Evolutionary conservation across 1,140 invertebrate species (phyloP).

Genomic region (Colletes gigas): DNA sequence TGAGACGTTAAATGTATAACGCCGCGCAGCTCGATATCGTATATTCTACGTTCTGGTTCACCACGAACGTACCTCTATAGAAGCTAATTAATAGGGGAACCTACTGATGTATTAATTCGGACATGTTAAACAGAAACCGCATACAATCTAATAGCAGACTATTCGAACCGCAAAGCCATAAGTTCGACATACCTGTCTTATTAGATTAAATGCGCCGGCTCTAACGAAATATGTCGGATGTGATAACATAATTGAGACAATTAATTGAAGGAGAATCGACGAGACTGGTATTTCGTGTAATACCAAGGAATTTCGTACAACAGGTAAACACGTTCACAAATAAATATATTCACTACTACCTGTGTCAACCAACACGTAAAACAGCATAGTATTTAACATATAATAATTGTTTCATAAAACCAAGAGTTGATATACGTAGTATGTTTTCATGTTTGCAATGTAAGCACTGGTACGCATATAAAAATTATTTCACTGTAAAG

Average conservation of each 20-base stretch:
- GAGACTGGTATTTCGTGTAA: not conserved
- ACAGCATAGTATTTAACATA: too few relatives aligned
- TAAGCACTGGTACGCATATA: too few relatives aligned
- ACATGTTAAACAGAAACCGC: conserved; percentile 47
- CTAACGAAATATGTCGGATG: not conserved
- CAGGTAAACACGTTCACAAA: too few relatives aligned
- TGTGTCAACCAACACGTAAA: too few relatives aligned
- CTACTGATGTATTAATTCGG: conserved; percentile 50
- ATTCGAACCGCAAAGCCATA: conserved; percentile 30
- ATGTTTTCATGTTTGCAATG: too few relatives aligned
- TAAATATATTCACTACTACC: not conserved
- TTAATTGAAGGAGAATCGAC: conserved; percentile 6
- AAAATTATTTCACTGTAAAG: too few relatives aligned
- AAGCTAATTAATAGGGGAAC: conserved; percentile 50
- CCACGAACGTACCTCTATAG: conserved; percentile 31
- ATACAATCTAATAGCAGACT: conserved; percentile 36
- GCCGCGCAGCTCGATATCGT: conserved; percentile 26
- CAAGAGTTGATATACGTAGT: too few relatives aligned
- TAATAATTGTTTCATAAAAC: too few relatives aligned
- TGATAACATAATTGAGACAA: not conserved
- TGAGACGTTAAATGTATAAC: conserved; percentile 45
- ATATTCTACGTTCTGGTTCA: conserved; percentile 36
- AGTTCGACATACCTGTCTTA: conserved; percentile 27
- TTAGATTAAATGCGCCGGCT: conserved; percentile 27
- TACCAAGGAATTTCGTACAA: not conserved